A percentile compares a stretch with the other conserved stretches of the same genome.
These are phyloP conservation scores for Drosophila rubida DNA, from an alignment of 2,888 invertebrate species.

Conservation along the genomic window DNA sequence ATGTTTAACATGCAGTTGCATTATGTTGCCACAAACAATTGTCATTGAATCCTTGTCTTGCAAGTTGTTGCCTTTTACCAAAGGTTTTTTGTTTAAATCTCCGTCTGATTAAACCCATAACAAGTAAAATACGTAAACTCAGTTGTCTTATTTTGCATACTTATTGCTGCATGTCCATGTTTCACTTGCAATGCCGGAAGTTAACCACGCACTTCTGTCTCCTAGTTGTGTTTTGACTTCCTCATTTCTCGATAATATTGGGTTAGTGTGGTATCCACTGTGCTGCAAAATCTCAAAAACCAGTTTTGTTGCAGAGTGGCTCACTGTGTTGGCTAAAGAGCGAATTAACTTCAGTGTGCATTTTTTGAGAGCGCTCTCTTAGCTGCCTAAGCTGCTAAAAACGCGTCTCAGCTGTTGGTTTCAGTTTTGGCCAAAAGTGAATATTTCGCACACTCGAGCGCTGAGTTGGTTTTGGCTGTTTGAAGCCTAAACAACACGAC, in stretches of 20 bases:
- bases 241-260: slow-evolving; percentile 67
- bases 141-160: slow-evolving; percentile 38
- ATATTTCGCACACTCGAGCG: slow-evolving; percentile 69
- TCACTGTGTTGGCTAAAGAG: slow-evolving; percentile 47
- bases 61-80: slow-evolving; percentile 46
- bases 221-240: slow-evolving; percentile 38
- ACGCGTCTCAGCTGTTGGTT: slow-evolving; percentile 41
- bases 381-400: slow-evolving; percentile 33
- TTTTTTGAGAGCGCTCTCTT: slow-evolving; percentile 51
- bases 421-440: slow-evolving; percentile 58
- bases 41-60: slow-evolving; percentile 23
- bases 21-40: background rate
- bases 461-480: slow-evolving; percentile 62
- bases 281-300: slow-evolving; percentile 52
- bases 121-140: slow-evolving; percentile 57
- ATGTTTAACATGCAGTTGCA: background rate
- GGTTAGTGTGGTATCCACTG: slow-evolving; percentile 58
- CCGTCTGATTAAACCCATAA: slow-evolving; percentile 77
- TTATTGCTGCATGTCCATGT: slow-evolving; percentile 35
- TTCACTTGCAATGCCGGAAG: slow-evolving; percentile 58
- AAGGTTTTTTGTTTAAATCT: slow-evolving; percentile 73
- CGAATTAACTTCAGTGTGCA: slow-evolving; percentile 31
- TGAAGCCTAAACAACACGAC: slow-evolving; percentile 64
- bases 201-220: slow-evolving; percentile 9
- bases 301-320: slow-evolving; percentile 60